Percentiles rank a stretch among this genome's conserved stretches.
These are phyloP conservation scores for Noctilio leporinus DNA, from an alignment of 2,113 vertebrate species.

Conservation along the genomic window DNA sequence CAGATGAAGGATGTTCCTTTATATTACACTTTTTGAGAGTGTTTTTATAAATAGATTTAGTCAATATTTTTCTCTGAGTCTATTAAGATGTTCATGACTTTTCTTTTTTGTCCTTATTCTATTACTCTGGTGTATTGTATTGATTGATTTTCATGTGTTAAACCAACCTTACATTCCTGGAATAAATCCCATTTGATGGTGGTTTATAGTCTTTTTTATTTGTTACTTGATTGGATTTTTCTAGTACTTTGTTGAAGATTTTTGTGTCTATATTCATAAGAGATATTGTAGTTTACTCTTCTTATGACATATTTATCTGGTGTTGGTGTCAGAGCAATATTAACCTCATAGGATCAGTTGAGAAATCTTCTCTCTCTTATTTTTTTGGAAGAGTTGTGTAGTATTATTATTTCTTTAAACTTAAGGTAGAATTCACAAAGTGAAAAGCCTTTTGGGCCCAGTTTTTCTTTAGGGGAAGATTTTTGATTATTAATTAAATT, in stretches of 20 bases:
- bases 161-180: neutral
- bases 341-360: neutral
- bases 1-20: neutral
- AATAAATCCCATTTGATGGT: neutral
- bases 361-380: neutral
- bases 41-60: neutral
- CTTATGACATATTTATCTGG: neutral
- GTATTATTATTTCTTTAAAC: neutral
- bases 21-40: neutral
- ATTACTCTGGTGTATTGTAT: neutral
- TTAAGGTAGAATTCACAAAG: neutral
- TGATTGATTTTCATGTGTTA: neutral
- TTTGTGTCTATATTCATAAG: neutral
- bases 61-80: neutral
- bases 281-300: neutral
- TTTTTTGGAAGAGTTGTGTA: neutral
- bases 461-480: neutral
- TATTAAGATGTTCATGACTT: neutral
- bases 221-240: neutral
- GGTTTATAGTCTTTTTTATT: neutral
- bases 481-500: neutral
- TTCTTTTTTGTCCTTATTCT: neutral
- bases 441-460: neutral
- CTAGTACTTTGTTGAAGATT: neutral
- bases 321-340: slow-evolving; percentile 8